phyloP scores from a whole-genome alignment of 2,888 invertebrate genomes.

The Habroteleia sp. region DNA sequence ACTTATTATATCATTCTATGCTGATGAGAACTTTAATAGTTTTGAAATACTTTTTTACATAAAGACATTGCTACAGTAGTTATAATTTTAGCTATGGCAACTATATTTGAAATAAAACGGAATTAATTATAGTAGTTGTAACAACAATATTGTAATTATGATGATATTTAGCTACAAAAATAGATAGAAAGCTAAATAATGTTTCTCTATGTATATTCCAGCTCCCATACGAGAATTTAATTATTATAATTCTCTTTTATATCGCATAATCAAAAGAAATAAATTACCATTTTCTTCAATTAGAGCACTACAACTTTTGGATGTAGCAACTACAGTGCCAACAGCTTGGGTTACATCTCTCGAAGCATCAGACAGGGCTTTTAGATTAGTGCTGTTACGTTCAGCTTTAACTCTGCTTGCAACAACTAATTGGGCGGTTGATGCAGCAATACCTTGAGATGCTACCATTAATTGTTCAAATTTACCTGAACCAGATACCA shows the following conservation, averaged over 20 bases:
- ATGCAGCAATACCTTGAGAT: slow-evolving; percentile 97
- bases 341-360: slow-evolving; percentile 94
- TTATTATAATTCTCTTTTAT: neutral
- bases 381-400: slow-evolving; percentile 88
- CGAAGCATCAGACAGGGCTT: slow-evolving; percentile 92
- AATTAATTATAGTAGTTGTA: no score
- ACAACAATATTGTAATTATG: no score
- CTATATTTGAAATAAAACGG: no score
- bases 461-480: slow-evolving; percentile 97
- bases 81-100: no score
- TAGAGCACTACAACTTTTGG: slow-evolving; percentile 92
- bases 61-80: no score
- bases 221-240: no score
- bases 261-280: neutral
- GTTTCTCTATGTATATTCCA: no score
- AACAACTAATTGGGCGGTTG: slow-evolving; percentile 98
- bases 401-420: slow-evolving; percentile 98
- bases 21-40: no score
- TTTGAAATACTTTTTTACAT: no score
- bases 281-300: slow-evolving; percentile 89
- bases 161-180: no score
- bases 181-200: no score
- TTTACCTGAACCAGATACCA: slow-evolving; percentile 91
- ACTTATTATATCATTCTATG: no score
- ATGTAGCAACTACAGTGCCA: slow-evolving; percentile 95